These are phyloP conservation scores for Desoria tigrina DNA, from an alignment of 2,888 invertebrate species.

Conservation along the genomic window DNA sequence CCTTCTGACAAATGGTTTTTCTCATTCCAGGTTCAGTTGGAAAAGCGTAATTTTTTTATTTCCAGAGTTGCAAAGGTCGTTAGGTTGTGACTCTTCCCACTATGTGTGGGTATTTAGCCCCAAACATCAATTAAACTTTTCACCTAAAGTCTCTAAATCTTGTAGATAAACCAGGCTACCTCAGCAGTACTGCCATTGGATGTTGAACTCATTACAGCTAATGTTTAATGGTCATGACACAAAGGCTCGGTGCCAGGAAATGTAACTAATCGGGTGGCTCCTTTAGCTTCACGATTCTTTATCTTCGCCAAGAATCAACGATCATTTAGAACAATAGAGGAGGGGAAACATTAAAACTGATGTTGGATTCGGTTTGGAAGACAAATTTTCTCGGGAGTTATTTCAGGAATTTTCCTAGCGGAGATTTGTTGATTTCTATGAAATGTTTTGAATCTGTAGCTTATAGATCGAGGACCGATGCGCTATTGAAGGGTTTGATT, in stretches of 20 bases:
- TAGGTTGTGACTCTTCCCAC: slow-evolving; percentile 35
- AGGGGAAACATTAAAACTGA: no score
- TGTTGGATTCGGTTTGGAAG: no score
- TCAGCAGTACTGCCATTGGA: neutral
- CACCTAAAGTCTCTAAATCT: slow-evolving; percentile 36
- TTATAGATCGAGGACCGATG: neutral
- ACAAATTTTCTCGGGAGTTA: no score
- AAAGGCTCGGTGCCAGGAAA: slow-evolving; percentile 20
- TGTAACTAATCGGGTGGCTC: slow-evolving; percentile 18
- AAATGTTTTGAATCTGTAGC: no score
- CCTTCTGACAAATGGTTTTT: slow-evolving; percentile 37
- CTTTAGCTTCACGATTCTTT: neutral
- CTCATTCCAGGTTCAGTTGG: slow-evolving; percentile 20
- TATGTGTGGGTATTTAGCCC: slow-evolving; percentile 40
- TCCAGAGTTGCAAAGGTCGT: slow-evolving; percentile 24
- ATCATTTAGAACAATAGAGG: no score
- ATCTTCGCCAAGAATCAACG: neutral
- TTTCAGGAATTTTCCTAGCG: no score
- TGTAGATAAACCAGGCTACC: slow-evolving; percentile 20
- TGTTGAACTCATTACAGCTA: slow-evolving; percentile 22
- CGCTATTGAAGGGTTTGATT: slow-evolving; percentile 5
- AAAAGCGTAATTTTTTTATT: slow-evolving; percentile 16
- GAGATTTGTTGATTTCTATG: no score
- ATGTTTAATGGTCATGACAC: slow-evolving; percentile 22
- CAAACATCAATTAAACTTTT: slow-evolving; percentile 45